Evolutionary conservation across 1,140 invertebrate genomes (phyloP).

Genomic region (Zaprionus ornatus): DNA sequence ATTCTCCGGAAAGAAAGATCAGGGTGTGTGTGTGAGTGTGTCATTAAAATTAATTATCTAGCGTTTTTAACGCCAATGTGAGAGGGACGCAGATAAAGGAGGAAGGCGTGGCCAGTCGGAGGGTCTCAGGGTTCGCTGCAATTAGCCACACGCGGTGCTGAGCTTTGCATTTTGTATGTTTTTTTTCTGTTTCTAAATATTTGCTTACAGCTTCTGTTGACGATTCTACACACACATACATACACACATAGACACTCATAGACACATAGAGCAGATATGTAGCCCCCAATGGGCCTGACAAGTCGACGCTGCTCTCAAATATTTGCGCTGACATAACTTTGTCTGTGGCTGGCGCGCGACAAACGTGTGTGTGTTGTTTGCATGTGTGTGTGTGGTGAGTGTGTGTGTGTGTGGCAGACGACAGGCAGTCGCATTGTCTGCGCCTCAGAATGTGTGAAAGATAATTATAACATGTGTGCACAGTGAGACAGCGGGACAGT

Average conservation of each 20-base stretch:
- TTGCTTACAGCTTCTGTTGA: conserved; percentile 67
- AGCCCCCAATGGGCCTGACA: conserved; percentile 28
- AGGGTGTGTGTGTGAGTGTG: conserved; percentile 39
- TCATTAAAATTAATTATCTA: conserved; percentile 81
- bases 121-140: conserved; percentile 27
- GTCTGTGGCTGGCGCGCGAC: conserved; percentile 73
- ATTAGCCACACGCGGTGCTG: conserved; percentile 69
- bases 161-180: conserved; percentile 37
- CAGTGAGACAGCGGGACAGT: conserved; percentile 22
- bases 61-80: conserved; percentile 61
- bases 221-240: conserved; percentile 23
- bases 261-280: neutral
- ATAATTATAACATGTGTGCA: conserved; percentile 72
- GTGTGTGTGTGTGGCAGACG: conserved; percentile 24
- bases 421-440: conserved; percentile 66
- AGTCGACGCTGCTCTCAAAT: conserved; percentile 62
- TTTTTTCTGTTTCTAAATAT: conserved; percentile 59
- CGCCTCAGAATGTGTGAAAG: conserved; percentile 66
- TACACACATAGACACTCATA: neutral
- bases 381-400: neutral
- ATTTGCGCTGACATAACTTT: conserved; percentile 81
- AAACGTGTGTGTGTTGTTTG: conserved; percentile 6
- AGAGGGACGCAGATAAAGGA: neutral
- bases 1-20: conserved; percentile 48
- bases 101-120: neutral